Conservation (phyloP, 2,888 invertebrate species). For the Octodonta nipae region DNA sequence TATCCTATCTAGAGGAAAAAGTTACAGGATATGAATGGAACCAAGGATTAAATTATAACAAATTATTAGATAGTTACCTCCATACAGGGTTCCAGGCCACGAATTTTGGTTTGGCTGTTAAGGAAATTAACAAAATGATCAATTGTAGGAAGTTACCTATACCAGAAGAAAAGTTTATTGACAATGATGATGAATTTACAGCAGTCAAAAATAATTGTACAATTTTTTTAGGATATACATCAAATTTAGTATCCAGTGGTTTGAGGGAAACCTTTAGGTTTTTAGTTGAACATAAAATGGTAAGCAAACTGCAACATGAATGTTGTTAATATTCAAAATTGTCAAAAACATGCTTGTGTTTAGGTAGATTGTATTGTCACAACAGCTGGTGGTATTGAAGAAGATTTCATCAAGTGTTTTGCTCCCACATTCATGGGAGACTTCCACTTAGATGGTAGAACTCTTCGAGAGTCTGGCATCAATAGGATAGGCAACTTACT, state of each 20-base stretch:
- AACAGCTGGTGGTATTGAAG: conserved; percentile 95
- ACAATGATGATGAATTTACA: conserved; percentile 70
- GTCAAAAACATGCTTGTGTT: too few relatives aligned
- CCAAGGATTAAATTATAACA: conserved; percentile 71
- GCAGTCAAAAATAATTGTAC: conserved; percentile 71
- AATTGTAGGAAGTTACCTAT: conserved; percentile 57
- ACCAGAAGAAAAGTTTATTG: conserved; percentile 48
- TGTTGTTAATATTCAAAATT: too few relatives aligned
- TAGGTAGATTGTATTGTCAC: conserved; percentile 91
- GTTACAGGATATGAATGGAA: conserved; percentile 90
- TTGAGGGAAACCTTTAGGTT: conserved; percentile 80
- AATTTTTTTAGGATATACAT: conserved; percentile 94
- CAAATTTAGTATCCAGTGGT: conserved; percentile 91
- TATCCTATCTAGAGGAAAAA: conserved; percentile 29
- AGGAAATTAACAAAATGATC: conserved; percentile 87
- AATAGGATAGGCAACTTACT: conserved; percentile 80
- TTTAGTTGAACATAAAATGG: conserved; percentile 70
- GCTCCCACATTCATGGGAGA: conserved; percentile 89
- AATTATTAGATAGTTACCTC: conserved; percentile 64
- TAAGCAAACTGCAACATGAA: conserved; percentile 25
- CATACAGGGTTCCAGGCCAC: conserved; percentile 95
- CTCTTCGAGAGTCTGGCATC: conserved; percentile 70
- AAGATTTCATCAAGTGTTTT: conserved; percentile 96
- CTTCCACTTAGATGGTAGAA: conserved; percentile 69
- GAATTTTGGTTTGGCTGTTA: conserved; percentile 78